phyloP scores from a whole-genome alignment of 2,888 invertebrate species.

The Oscheius sp. region DNA sequence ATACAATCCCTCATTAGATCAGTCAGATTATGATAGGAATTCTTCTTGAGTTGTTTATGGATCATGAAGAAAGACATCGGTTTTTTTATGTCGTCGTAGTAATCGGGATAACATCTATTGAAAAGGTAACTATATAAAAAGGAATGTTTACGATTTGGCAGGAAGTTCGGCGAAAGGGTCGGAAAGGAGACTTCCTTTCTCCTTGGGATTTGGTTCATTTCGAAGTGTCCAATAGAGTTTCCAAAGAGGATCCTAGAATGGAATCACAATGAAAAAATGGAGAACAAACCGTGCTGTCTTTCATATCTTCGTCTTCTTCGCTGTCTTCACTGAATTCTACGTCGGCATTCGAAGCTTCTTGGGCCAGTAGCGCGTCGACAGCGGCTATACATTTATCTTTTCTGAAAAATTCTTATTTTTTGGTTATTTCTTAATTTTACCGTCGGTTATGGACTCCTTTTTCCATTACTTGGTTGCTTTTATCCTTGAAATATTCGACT shows the following conservation, averaged over 20 bases:
- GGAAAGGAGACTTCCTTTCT: slow-evolving; percentile 78
- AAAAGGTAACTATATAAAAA: background rate
- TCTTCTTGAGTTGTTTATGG: slow-evolving; percentile 73
- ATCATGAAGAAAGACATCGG: slow-evolving; percentile 94
- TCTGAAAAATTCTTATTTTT: slow-evolving; percentile 23
- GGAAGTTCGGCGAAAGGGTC: slow-evolving; percentile 94
- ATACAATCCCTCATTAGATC: slow-evolving; percentile 84
- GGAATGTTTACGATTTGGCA: slow-evolving; percentile 73
- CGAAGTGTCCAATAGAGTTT: slow-evolving; percentile 80
- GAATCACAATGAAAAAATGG: background rate
- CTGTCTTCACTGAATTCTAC: slow-evolving; percentile 76
- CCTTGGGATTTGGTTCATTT: slow-evolving; percentile 65
- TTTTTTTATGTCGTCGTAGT: slow-evolving; percentile 93
- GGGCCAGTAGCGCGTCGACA: slow-evolving; percentile 61
- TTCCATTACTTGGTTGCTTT: slow-evolving; percentile 41
- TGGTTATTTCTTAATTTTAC: background rate
- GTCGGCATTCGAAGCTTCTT: slow-evolving; percentile 42
- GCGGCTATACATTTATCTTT: slow-evolving; percentile 41
- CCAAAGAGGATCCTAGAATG: slow-evolving; percentile 81
- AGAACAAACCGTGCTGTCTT: slow-evolving; percentile 28
- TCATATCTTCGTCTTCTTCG: slow-evolving; percentile 75
- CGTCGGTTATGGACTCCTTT: slow-evolving; percentile 45
- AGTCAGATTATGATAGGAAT: slow-evolving; percentile 77
- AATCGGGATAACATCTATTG: slow-evolving; percentile 84
- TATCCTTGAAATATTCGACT: slow-evolving; percentile 76